phyloP scores from a whole-genome alignment of 2,888 invertebrate species.

The Xiphydria camelus region DNA sequence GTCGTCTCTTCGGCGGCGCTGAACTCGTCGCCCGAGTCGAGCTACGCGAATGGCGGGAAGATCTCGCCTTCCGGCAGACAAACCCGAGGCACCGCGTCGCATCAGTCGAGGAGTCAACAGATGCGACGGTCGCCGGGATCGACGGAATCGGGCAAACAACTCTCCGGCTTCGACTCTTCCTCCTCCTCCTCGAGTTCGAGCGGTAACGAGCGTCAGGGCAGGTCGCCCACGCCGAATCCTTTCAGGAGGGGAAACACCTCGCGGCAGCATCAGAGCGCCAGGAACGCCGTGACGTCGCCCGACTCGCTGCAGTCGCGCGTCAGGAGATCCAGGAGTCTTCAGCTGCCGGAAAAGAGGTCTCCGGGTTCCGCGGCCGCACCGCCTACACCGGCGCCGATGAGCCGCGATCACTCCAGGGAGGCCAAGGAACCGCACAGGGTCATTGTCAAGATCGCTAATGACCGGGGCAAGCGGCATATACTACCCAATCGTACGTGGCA shows the following conservation, averaged over 20 bases:
- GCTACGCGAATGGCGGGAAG: conserved; percentile 40
- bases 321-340: conserved; percentile 65
- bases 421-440: conserved; percentile 52
- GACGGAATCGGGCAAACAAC: conserved; percentile 47
- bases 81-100: conserved; percentile 24
- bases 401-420: conserved; percentile 54
- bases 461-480: conserved; percentile 42
- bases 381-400: conserved; percentile 38
- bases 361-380: conserved; percentile 53
- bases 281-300: conserved; percentile 41
- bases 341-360: conserved; percentile 65
- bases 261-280: conserved; percentile 41
- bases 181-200: conserved; percentile 47
- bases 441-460: conserved; percentile 53
- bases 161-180: conserved; percentile 44
- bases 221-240: conserved; percentile 48
- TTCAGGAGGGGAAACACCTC: conserved; percentile 37
- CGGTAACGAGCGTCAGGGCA: conserved; percentile 41
- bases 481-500: conserved; percentile 45
- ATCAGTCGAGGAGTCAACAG: conserved; percentile 36
- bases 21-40: conserved; percentile 51
- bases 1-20: conserved; percentile 47
- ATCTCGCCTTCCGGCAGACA: conserved; percentile 41
- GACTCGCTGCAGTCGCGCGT: conserved; percentile 55
- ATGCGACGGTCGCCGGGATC: conserved; percentile 51